Percentiles rank a stretch among this genome's conserved stretches.
phyloP scores from a whole-genome alignment of 2,888 invertebrate genomes.

The Melanostoma scalare region DNA sequence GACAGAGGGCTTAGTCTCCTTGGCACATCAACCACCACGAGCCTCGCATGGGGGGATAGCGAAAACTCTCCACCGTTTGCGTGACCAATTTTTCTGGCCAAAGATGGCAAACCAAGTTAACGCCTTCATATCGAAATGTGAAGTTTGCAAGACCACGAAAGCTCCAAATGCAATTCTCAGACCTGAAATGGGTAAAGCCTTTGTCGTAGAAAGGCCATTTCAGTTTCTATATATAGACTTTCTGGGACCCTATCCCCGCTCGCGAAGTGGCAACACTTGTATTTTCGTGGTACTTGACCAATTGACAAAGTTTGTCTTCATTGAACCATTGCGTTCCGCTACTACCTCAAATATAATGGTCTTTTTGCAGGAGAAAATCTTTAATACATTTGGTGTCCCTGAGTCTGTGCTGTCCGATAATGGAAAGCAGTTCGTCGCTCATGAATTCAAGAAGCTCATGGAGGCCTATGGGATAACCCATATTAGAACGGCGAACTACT shows the following conservation, averaged over 20 bases:
- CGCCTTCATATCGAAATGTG: not conserved
- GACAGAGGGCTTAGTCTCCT: not conserved
- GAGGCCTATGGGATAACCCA: no score
- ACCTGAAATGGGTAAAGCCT: slow-evolving; percentile 56
- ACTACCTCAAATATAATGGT: no score
- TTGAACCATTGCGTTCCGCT: no score
- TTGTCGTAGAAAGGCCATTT: slow-evolving; percentile 37
- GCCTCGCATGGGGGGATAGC: slow-evolving; percentile 20
- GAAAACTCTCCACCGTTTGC: not conserved
- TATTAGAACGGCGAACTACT: not conserved
- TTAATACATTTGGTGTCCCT: no score
- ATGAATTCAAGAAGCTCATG: no score
- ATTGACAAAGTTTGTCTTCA: no score
- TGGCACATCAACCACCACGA: slow-evolving; percentile 11
- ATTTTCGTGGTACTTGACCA: no score
- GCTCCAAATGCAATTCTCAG: not conserved
- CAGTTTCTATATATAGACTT: slow-evolving; percentile 63
- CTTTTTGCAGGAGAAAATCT: no score
- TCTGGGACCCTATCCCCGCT: slow-evolving; percentile 62
- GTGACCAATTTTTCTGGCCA: not conserved
- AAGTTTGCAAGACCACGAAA: slow-evolving; percentile 5
- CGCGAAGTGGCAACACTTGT: slow-evolving; percentile 49
- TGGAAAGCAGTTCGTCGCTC: no score
- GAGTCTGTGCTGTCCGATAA: no score
- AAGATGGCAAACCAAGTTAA: not conserved